These are phyloP conservation scores for Mythimna loreyi DNA, from an alignment of 2,888 invertebrate species.

Conservation along the genomic window DNA sequence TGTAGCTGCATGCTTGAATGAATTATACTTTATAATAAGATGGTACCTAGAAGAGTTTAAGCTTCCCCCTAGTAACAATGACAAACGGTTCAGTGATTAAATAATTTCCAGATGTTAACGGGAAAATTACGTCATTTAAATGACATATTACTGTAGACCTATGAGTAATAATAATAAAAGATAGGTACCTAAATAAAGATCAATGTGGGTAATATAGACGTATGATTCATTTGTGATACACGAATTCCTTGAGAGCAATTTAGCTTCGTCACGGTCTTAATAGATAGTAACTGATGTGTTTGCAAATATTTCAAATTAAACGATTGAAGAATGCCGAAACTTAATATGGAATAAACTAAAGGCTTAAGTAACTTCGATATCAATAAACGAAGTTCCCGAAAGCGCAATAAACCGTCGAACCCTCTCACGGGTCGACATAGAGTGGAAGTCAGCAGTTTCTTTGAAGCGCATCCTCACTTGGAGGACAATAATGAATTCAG, in stretches of 20 bases:
- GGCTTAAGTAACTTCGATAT: constrained; percentile 70
- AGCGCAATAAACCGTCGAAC: constrained; percentile 84
- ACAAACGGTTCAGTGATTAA: constrained; percentile 20
- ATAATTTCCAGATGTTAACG: not conserved
- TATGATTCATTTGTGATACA: constrained; percentile 5
- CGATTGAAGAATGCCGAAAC: constrained; percentile 17
- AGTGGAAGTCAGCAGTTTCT: constrained; percentile 87
- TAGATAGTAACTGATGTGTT: not conserved
- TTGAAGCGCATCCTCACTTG: constrained; percentile 85
- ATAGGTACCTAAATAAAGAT: not conserved
- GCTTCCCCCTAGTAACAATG: constrained; percentile 14
- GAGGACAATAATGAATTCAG: constrained; percentile 89
- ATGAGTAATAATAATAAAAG: not conserved
- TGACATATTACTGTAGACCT: not conserved
- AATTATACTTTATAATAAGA: constrained; percentile 50
- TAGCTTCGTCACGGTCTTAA: not conserved
- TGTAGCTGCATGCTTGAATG: constrained; percentile 34
- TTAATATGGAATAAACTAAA: constrained; percentile 41
- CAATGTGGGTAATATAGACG: not conserved
- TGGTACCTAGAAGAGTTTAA: constrained; percentile 30
- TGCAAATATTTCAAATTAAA: not conserved
- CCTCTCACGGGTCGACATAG: constrained; percentile 74
- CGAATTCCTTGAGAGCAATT: not conserved
- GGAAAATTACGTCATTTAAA: not conserved
- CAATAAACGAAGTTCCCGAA: constrained; percentile 77